phyloP scores from a whole-genome alignment of 2,113 vertebrate genomes.

The Chloropsis hardwickii region DNA sequence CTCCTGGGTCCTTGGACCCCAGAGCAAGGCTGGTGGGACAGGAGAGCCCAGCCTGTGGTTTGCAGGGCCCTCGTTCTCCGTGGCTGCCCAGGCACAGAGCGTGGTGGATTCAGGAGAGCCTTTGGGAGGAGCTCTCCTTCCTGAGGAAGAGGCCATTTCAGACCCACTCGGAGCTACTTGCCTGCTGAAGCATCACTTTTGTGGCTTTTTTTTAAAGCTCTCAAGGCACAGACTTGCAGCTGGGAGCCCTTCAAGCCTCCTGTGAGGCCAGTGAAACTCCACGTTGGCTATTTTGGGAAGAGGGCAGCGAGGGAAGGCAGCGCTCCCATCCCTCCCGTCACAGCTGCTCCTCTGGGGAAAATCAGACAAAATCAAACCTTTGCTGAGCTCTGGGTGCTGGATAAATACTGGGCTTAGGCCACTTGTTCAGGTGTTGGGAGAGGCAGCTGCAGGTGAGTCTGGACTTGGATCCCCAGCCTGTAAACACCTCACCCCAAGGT shows the following conservation, averaged over 20 bases:
- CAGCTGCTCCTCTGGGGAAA: background rate
- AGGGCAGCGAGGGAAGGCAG: background rate
- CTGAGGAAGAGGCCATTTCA: background rate
- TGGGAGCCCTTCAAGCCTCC: conserved; percentile 42
- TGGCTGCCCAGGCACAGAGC: background rate
- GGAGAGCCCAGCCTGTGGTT: background rate
- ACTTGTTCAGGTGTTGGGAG: background rate
- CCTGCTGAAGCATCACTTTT: conserved; percentile 12
- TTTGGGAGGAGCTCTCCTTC: background rate
- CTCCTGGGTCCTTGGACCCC: background rate
- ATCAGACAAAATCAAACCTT: background rate
- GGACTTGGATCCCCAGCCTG: background rate
- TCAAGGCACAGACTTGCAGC: conserved; percentile 16
- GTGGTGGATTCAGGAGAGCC: background rate
- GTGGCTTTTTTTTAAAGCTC: background rate
- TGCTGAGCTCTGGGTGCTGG: background rate
- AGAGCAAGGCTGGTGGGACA: background rate
- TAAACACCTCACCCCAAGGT: background rate
- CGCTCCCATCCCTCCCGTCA: background rate
- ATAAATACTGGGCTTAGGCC: background rate
- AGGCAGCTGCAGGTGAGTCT: background rate
- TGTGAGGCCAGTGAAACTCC: background rate
- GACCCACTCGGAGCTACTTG: background rate
- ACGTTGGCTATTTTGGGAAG: conserved; percentile 16
- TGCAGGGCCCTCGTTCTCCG: background rate